Evolutionary conservation across 2,888 invertebrate species (phyloP).

Genomic region (Cerastis rubricosa): DNA sequence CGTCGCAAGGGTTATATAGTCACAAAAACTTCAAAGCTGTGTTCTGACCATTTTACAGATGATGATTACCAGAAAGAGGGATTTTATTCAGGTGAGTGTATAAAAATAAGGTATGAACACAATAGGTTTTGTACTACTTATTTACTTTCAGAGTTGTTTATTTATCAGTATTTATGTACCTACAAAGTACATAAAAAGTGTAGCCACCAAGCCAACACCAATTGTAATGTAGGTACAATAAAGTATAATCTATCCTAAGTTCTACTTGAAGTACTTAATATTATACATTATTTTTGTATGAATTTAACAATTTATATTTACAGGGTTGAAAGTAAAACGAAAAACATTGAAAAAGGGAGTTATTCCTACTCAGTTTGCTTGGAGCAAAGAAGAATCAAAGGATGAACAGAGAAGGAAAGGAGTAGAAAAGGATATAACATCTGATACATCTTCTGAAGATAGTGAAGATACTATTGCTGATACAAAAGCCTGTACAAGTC

Average conservation of each 20-base stretch:
- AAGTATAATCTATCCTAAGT: too few relatives aligned
- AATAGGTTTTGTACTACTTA: background rate
- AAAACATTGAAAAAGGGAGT: background rate
- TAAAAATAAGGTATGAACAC: background rate
- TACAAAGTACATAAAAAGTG: too few relatives aligned
- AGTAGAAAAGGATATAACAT: background rate
- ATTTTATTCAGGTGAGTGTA: constrained; percentile 1
- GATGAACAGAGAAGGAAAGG: background rate
- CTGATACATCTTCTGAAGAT: background rate
- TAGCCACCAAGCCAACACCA: too few relatives aligned
- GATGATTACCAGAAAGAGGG: background rate
- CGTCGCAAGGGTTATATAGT: background rate
- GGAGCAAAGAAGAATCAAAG: background rate
- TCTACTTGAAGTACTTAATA: too few relatives aligned
- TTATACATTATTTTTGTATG: background rate
- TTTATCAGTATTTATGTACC: too few relatives aligned
- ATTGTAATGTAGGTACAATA: too few relatives aligned
- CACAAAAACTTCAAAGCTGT: background rate
- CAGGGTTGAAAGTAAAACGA: background rate
- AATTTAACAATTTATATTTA: background rate
- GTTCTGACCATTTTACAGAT: background rate
- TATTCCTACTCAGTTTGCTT: background rate
- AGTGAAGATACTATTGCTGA: background rate
- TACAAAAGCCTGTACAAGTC: background rate
- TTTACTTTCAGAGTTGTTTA: background rate